Conservation (phyloP, 2,113 vertebrate genomes). For the Misgurnus anguillicaudatus region DNA sequence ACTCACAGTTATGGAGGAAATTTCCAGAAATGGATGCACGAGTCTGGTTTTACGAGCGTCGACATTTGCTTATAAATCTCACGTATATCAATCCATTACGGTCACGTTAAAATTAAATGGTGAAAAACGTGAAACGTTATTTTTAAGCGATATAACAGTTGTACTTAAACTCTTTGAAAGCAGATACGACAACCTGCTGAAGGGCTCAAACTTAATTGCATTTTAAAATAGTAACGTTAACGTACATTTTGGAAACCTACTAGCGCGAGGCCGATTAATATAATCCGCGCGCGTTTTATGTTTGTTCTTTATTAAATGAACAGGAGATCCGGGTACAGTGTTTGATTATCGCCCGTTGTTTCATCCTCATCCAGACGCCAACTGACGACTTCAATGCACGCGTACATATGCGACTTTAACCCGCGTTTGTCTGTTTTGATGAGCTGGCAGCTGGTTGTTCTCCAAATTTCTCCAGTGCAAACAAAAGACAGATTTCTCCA, state of each 20-base stretch:
- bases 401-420: background rate
- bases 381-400: background rate
- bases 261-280: background rate
- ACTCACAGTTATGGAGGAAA: constrained; percentile 13
- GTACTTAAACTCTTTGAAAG: background rate
- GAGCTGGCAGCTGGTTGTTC: constrained; percentile 55
- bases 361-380: background rate
- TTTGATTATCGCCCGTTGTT: constrained; percentile 5
- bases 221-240: background rate
- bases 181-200: background rate
- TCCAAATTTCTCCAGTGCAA: constrained; percentile 42
- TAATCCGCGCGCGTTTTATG: background rate
- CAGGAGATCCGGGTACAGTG: background rate
- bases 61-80: background rate
- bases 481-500: constrained; percentile 3
- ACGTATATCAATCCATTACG: background rate
- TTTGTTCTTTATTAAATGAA: background rate
- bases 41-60: background rate
- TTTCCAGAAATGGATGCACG: constrained; percentile 42
- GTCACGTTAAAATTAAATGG: background rate
- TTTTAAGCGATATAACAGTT: background rate
- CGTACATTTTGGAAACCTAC: background rate
- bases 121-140: background rate
- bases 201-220: background rate
- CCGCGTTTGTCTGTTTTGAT: constrained; percentile 35